Base-by-base conservation (phyloP, 2,113 vertebrate species). In the Pterocles orientalis region DNA sequence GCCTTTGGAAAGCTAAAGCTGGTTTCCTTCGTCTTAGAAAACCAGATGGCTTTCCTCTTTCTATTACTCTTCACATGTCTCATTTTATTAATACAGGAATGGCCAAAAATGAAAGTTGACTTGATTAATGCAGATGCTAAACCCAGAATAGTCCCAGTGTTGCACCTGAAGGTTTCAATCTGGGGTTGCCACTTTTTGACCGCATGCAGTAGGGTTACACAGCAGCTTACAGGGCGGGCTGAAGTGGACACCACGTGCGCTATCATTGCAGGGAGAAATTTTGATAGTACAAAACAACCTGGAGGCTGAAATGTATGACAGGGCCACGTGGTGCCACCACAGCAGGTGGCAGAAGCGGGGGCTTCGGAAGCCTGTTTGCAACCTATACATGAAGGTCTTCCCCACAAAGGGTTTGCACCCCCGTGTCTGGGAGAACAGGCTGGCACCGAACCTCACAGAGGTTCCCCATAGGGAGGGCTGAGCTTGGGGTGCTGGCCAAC, bases 161-260 rank as follows among this genome's bases (percentile, higher is more conserved):
- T 79, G 80, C 65, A 61, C 69, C 76, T 48, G 28, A 78, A 56
- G 56, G 43, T 45, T 77, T 77, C 18, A 16, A 1, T 34, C 29
- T 29, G 36, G 36, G 36, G 36, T 36, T 36, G 36, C 18, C 26
- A 4, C n/a, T 36, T 56, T 39, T 68, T 17, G 45, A 12, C 20
- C 51, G 9, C 0, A 1, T 64, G 31, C 18, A 31, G 3, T 2
- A 56, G 51, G 54, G 53, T 33, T 36, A 3, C 18, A 17, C 28
- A 14, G 29, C 3, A 0, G n/a, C 11, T 71, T 29, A 5, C 5
- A 21, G 51, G 0, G 0, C 5, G n/a, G 45, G 36, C 31, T 50
- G n/a, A 31, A 43, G 53, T 4, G 12, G 50, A 17, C 5, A 9
- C 17, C 28, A 18, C 1, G 1, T 4, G 1, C 6, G 0, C 31